Evolutionary conservation across 2,888 invertebrate genomes (phyloP), one percentile per base, ranked within the genome.

Genomic region (Adelognathus sp.): DNA sequence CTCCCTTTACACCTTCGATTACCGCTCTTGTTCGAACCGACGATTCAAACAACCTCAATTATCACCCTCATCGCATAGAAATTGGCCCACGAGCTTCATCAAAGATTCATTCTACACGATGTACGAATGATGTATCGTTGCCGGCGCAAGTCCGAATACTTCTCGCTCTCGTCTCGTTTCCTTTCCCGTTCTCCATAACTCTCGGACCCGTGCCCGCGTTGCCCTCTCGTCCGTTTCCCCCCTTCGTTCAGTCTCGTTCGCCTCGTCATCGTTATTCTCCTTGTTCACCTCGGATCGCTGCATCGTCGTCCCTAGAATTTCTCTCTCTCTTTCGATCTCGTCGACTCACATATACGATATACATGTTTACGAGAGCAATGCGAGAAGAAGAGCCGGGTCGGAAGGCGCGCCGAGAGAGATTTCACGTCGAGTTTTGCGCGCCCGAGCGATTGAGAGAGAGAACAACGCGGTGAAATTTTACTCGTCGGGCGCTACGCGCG

Each of bases 141-240:
- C n/a, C n/a, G n/a, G n/a, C n/a, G n/a, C n/a, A n/a, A n/a, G n/a
- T n/a, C n/a, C n/a, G n/a, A n/a, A n/a, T n/a, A n/a, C n/a, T n/a
- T n/a, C 80, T 82, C 70, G 18, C 16, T 39, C 81, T 85, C 83
- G 85, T 84, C 80, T 82, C 78, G 82, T 85, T 73, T 78, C 67
- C 33, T 75, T 58, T 41, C n/a, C n/a, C n/a, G n/a, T n/a, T n/a
- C n/a, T n/a, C n/a, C n/a, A n/a, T n/a, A n/a, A n/a, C n/a, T n/a
- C n/a, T n/a, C n/a, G n/a, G n/a, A n/a, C n/a, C n/a, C n/a, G n/a
- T n/a, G n/a, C n/a, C n/a, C n/a, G n/a, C n/a, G n/a, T n/a, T n/a
- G n/a, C n/a, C n/a, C n/a, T n/a, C n/a, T n/a, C n/a, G n/a, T n/a
- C n/a, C n/a, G n/a, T n/a, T n/a, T n/a, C n/a, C n/a, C n/a, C n/a